These are phyloP conservation scores for Rattus norvegicus DNA, from an alignment of 2,113 vertebrate species.

Conservation along the genomic window DNA sequence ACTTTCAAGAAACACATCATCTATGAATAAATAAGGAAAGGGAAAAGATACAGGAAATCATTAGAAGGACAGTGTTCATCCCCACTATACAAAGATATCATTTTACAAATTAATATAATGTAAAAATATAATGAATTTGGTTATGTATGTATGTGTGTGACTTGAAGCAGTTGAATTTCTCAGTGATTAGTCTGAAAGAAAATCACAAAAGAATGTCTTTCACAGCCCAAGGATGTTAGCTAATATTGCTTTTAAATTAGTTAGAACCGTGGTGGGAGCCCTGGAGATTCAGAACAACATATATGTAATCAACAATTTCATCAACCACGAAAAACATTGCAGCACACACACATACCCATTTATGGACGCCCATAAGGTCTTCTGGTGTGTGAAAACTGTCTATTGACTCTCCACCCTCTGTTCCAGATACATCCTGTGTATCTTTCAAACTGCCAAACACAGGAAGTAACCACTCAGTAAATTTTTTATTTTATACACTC, in stretches of 20 bases:
- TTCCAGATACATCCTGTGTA: slow-evolving; percentile 39
- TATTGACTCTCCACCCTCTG: neutral
- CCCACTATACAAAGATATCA: neutral
- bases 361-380: neutral
- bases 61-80: neutral
- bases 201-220: neutral
- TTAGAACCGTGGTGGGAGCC: neutral
- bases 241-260: slow-evolving; percentile 18
- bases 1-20: slow-evolving; percentile 15
- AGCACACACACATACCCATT: slow-evolving; percentile 5
- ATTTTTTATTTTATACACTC: slow-evolving; percentile 74
- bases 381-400: slow-evolving; percentile 4
- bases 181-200: neutral
- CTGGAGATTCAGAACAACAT: slow-evolving; percentile 7
- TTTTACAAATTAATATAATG: neutral
- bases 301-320: slow-evolving; percentile 50
- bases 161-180: neutral
- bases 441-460: slow-evolving; percentile 69
- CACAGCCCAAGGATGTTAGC: neutral
- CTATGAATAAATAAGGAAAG: neutral
- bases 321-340: slow-evolving; percentile 5
- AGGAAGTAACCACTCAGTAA: slow-evolving; percentile 72
- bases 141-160: neutral
- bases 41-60: neutral
- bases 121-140: neutral